phyloP scores from a whole-genome alignment of 2,113 vertebrate genomes.

The Toxotes jaculatrix region DNA sequence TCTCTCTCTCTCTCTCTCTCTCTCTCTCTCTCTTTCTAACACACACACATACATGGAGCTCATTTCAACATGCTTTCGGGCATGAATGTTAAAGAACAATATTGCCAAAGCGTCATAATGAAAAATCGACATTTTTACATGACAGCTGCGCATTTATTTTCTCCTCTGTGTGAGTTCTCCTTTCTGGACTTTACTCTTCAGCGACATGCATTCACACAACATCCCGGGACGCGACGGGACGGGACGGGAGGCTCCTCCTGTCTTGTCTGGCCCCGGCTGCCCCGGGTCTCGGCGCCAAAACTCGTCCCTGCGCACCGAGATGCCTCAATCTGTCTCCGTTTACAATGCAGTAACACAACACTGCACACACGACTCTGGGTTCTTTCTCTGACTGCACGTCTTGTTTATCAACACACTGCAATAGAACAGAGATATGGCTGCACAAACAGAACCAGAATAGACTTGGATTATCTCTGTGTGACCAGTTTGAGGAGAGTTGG shows the following conservation, averaged over 20 bases:
- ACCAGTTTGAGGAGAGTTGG: neutral
- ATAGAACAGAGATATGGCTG: slow-evolving; percentile 40
- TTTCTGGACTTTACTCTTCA: neutral
- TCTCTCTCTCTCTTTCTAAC: slow-evolving; percentile 9
- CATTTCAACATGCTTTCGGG: slow-evolving; percentile 1
- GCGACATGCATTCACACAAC: neutral
- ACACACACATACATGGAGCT: neutral
- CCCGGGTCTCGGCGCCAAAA: slow-evolving; percentile 66
- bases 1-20: slow-evolving; percentile 11
- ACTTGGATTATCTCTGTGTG: slow-evolving; percentile 10
- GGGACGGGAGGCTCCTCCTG: slow-evolving; percentile 56
- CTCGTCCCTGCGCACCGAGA: slow-evolving; percentile 3
- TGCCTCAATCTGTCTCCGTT: slow-evolving; percentile 11
- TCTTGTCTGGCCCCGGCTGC: slow-evolving; percentile 45
- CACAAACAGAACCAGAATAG: slow-evolving; percentile 36
- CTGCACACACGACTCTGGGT: neutral
- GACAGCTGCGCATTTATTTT: slow-evolving; percentile 20
- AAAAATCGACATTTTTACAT: neutral
- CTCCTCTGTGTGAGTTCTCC: neutral
- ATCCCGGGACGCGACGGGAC: slow-evolving; percentile 25
- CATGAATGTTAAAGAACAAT: slow-evolving; percentile 18
- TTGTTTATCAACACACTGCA: slow-evolving; percentile 52
- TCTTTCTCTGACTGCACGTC: slow-evolving; percentile 19
- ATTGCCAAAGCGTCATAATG: slow-evolving; percentile 9
- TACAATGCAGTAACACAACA: neutral